Evolutionary conservation across 2,888 invertebrate species (phyloP).

Genomic region (Dyspetes luteomarginatus): DNA sequence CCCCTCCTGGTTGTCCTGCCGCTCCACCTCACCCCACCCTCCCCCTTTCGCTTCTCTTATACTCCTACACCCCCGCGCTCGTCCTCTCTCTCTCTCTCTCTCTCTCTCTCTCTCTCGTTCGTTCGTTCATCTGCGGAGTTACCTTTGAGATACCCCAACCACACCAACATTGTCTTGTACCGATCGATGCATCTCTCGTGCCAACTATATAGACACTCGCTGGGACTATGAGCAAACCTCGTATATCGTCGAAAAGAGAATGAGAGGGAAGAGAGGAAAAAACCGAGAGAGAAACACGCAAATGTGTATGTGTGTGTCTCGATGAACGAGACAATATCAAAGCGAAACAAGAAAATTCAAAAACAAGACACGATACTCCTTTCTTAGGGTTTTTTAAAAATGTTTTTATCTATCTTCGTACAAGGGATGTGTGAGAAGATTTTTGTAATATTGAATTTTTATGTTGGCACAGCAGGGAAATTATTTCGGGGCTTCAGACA

Average conservation of each 20-base stretch:
- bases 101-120: conserved; percentile 12
- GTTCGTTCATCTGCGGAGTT: conserved; percentile 50
- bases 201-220: conserved; percentile 53
- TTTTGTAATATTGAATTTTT: background rate
- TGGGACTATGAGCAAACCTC: conserved; percentile 40
- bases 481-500: no score
- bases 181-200: conserved; percentile 69
- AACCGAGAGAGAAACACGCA: background rate
- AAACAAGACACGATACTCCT: background rate
- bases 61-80: conserved; percentile 66
- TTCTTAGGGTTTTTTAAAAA: background rate
- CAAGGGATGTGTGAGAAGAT: background rate
- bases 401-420: background rate
- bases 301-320: no score
- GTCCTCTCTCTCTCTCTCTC: conserved; percentile 7
- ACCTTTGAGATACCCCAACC: conserved; percentile 73
- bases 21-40: conserved; percentile 51
- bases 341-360: background rate
- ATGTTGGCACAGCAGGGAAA: background rate
- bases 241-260: background rate
- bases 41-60: conserved; percentile 33
- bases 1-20: conserved; percentile 58
- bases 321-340: conserved; percentile 19
- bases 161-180: conserved; percentile 63
- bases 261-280: background rate